Evolutionary conservation across 2,888 invertebrate genomes (phyloP).

Genomic region (Sesia apiformis): DNA sequence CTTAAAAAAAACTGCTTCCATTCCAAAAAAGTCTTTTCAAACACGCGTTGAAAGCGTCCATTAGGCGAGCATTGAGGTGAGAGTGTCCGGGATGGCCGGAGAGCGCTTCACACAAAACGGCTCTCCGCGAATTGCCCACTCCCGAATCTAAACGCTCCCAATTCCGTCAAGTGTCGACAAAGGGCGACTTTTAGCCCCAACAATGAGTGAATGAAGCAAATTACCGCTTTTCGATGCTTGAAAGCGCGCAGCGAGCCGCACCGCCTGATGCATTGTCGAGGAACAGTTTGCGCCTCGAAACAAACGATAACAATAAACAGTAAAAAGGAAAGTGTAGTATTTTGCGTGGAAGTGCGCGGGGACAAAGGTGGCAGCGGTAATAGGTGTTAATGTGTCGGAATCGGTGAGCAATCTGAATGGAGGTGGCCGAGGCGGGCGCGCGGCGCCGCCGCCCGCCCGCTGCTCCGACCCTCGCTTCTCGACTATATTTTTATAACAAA

Average conservation of each 20-base stretch:
- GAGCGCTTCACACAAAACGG: constrained; percentile 13
- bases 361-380: constrained; percentile 50
- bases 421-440: constrained; percentile 18
- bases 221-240: constrained; percentile 68
- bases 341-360: constrained; percentile 52
- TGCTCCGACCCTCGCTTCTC: constrained; percentile 15
- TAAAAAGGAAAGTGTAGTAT: constrained; percentile 70
- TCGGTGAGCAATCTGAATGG: constrained; percentile 56
- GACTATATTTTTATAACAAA: constrained; percentile 60
- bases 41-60: constrained; percentile 34
- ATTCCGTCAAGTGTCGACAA: constrained; percentile 68
- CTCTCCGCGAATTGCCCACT: constrained; percentile 60
- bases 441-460: constrained; percentile 17
- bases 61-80: constrained; percentile 42
- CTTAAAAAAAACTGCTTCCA: too few species aligned
- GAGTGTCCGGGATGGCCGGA: constrained; percentile 22
- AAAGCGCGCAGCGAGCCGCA: constrained; percentile 63
- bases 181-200: constrained; percentile 67
- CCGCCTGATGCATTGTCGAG: constrained; percentile 52
- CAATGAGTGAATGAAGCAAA: constrained; percentile 69
- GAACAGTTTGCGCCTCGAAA: constrained; percentile 68
- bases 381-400: constrained; percentile 66
- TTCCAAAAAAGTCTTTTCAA: constrained; percentile 12
- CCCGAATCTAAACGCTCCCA: constrained; percentile 69
- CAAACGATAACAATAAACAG: constrained; percentile 72